Base-by-base conservation (phyloP, 2,888 invertebrate genomes). In the Hipparchia sbordonii region DNA sequence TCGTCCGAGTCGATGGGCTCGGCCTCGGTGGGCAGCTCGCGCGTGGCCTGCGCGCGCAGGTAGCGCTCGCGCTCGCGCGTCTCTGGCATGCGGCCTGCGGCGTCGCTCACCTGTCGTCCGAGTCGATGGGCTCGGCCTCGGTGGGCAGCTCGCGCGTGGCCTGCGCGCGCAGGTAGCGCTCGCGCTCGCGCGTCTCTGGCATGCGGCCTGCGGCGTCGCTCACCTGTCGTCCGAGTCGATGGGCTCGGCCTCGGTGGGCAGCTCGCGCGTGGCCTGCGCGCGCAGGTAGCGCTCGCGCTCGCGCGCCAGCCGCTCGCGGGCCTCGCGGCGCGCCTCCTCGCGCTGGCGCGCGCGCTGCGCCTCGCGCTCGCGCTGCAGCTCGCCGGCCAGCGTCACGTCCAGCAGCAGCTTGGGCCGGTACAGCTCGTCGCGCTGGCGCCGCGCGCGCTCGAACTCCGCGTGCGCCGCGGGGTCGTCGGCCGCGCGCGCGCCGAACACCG, bases 401-500 rank as follows among this genome's bases (percentile, higher is more conserved):
- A 98, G 96, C 71, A 98, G 94, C 78, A 98, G 95, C 9, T 97
- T 96, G 70, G 98, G 98, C 87, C 95, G 96, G 90, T 98, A 97
- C 84, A 96, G 95, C 83, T 96, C 97, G 85, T 98, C 98, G 67
- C 96, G 95, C 86, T 97, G 96, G 95, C 77, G 95, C 89, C 77
- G 79, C 75, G 81, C 88, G 70, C 78, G 81, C 72, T 75, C 77
- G 75, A 61, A 77, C 71, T 84, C 86, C 67, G 82, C 84, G 63
- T 67, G 70, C 68, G 88, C 88, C 73, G 80, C 82, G 57, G 85
- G 81, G 81, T 87, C 88, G 62, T 76, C 78, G 95, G 95, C 95
- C 84, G 95, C 95, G 80, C 96, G 95, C 4, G 57, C 23, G 73
- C 96, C 95, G 82, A 79, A 75, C 78, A 81, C 77, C 66, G 73